Percentiles rank a stretch among this genome's conserved stretches.
phyloP scores from a whole-genome alignment of 2,888 invertebrate genomes.

The Spilarctia lutea region DNA sequence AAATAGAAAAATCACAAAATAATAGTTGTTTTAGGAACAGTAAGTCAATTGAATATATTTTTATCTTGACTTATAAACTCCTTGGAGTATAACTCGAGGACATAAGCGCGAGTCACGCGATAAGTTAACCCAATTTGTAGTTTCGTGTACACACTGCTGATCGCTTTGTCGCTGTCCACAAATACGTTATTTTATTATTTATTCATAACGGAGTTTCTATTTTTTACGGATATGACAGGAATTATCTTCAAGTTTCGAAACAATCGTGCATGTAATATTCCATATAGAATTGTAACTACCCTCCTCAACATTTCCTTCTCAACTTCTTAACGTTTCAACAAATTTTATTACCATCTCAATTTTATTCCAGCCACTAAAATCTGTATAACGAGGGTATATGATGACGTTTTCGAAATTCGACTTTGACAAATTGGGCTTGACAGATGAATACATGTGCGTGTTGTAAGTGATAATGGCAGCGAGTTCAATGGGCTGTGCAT shows the following conservation, averaged over 20 bases:
- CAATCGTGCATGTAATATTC: background rate
- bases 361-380: constrained; percentile 7
- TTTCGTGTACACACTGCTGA: constrained; percentile 41
- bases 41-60: background rate
- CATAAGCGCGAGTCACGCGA: constrained; percentile 21
- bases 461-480: constrained; percentile 10
- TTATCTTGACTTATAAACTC: background rate
- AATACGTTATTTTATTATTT: constrained; percentile 40
- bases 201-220: background rate
- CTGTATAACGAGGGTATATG: constrained; percentile 7
- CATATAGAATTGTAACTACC: background rate
- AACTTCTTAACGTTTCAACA: background rate
- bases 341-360: background rate
- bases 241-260: no score
- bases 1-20: background rate
- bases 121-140: constrained; percentile 50
- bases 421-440: constrained; percentile 12
- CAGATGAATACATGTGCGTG: constrained; percentile 6
- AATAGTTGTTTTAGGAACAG: background rate
- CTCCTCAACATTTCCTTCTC: constrained; percentile 18
- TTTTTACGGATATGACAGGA: no score
- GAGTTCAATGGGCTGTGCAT: constrained; percentile 1
- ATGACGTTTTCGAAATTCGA: background rate
- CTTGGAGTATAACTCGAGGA: constrained; percentile 22
- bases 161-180: constrained; percentile 36